Conservation (phyloP, 2,797 vertebrate genomes). For the Acridotheres tristis region DNA sequence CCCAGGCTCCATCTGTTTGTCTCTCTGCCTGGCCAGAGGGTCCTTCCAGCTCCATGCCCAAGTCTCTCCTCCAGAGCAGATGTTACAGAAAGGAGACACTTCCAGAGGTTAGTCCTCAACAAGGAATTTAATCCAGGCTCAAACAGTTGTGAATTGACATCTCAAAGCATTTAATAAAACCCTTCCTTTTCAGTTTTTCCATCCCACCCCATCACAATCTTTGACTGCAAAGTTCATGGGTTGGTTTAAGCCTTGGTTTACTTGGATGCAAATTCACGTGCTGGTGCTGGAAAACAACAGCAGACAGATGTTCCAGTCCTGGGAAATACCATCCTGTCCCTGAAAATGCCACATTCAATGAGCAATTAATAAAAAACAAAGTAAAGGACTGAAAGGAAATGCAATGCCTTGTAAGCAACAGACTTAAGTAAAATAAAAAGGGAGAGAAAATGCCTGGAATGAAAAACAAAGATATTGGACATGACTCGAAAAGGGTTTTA, state of each 20-base stretch:
- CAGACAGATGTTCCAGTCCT: neutral
- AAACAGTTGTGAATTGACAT: neutral
- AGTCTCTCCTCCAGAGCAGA: constrained; percentile 20
- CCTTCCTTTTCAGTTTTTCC: neutral
- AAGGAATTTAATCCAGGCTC: constrained; percentile 33
- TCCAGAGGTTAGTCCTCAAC: constrained; percentile 32
- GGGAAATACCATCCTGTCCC: neutral
- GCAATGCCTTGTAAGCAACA: neutral
- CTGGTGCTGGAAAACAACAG: neutral
- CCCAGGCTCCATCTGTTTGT: constrained; percentile 44
- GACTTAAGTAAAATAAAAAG: neutral
- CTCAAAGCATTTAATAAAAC: neutral
- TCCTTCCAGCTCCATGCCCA: neutral
- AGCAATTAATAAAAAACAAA: neutral
- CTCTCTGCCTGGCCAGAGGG: neutral
- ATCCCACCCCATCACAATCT: neutral
- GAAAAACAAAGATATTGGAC: neutral
- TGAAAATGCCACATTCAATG: neutral
- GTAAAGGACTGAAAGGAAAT: neutral
- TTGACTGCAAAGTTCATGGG: neutral
- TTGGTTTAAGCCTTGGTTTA: neutral
- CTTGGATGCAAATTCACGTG: neutral
- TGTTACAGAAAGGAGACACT: neutral
- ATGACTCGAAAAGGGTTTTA: neutral
- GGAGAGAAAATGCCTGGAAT: neutral